phyloP scores from a whole-genome alignment of 2,113 vertebrate genomes.

The Macaca fascicularis region DNA sequence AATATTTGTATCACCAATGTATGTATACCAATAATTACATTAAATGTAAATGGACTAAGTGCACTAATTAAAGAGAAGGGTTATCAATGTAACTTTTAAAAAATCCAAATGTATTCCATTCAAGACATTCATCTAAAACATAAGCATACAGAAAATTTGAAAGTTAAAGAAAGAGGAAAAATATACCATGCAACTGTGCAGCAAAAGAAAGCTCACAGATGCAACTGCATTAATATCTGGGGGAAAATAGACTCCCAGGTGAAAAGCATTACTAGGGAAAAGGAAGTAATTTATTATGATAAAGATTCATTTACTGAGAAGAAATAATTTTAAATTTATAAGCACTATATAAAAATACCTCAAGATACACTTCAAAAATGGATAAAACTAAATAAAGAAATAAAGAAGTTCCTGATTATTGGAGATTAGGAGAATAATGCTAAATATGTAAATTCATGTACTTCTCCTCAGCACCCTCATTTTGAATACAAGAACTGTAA shows the following conservation, averaged over 20 bases:
- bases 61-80: neutral
- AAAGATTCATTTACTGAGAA: neutral
- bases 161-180: neutral
- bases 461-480: neutral
- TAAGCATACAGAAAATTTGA: neutral
- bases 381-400: neutral
- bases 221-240: neutral
- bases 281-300: neutral
- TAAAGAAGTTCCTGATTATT: neutral
- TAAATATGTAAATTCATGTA: neutral
- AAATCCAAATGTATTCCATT: neutral
- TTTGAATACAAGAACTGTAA: neutral
- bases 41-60: conserved; percentile 38
- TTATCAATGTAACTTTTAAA: neutral
- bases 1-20: neutral
- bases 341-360: neutral
- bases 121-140: neutral
- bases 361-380: neutral
- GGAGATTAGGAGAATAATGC: neutral
- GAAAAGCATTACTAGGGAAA: neutral
- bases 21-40: neutral
- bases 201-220: neutral
- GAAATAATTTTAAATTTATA: neutral
- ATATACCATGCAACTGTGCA: neutral
- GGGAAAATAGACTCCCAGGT: neutral